Conservation (phyloP, 2,113 vertebrate genomes). For the Natator depressus region DNA sequence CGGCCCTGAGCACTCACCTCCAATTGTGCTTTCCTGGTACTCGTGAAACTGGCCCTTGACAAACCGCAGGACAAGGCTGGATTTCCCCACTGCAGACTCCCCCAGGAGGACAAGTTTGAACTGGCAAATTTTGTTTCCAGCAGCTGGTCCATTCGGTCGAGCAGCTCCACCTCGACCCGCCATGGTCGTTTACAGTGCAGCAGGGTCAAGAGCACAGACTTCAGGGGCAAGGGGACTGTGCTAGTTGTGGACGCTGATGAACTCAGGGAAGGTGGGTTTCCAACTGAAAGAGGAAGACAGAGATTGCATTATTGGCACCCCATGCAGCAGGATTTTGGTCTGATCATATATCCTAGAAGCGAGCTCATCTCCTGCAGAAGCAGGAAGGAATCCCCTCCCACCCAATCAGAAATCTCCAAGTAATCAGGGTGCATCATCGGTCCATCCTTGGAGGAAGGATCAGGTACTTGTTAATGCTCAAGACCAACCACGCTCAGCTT, state of each 20-base stretch:
- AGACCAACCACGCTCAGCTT: no score
- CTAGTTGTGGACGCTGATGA: constrained; percentile 56
- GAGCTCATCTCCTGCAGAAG: not conserved
- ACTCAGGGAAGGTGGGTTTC: constrained; percentile 70
- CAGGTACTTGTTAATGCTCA: not conserved
- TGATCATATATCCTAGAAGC: not conserved
- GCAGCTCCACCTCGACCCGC: constrained; percentile 93
- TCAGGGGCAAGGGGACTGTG: constrained; percentile 30
- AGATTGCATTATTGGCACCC: not conserved
- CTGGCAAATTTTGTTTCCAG: constrained; percentile 98
- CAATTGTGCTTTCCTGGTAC: constrained; percentile 99
- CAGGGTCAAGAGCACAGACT: constrained; percentile 45
- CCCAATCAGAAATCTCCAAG: accelerated
- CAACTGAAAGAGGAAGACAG: constrained; percentile 69
- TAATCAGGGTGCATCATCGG: not conserved
- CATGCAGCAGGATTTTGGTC: not conserved
- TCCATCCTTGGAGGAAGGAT: not conserved
- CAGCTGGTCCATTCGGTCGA: constrained; percentile 92
- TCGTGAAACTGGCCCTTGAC: constrained; percentile 99
- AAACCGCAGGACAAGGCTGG: constrained; percentile 97
- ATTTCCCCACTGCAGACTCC: constrained; percentile 96
- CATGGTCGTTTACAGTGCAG: constrained; percentile 76
- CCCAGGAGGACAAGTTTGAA: constrained; percentile 97
- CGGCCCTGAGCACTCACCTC: constrained; percentile 82
- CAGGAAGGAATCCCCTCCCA: not conserved